Conservation (phyloP, 2,888 invertebrate genomes). For the Trisateles emortualis region DNA sequence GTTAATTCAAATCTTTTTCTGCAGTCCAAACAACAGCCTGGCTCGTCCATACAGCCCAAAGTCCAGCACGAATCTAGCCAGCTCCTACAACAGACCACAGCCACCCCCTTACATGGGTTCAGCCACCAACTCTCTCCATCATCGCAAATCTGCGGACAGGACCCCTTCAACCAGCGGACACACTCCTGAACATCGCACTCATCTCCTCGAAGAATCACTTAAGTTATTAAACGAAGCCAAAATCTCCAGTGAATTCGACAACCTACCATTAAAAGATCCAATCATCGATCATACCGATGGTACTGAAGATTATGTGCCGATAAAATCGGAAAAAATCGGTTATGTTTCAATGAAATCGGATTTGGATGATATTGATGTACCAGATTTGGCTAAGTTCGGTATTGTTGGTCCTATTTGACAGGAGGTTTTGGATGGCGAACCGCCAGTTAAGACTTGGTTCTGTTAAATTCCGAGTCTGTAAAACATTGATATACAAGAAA, state of each 20-base stretch:
- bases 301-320: conserved; percentile 77
- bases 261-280: conserved; percentile 65
- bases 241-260: conserved; percentile 68
- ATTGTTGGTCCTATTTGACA: conserved; percentile 76
- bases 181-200: conserved; percentile 72
- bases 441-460: conserved; percentile 84
- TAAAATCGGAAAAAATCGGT: conserved; percentile 44
- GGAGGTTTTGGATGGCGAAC: conserved; percentile 65
- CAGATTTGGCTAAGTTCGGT: conserved; percentile 74
- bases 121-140: conserved; percentile 71
- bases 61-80: conserved; percentile 72
- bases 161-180: conserved; percentile 63
- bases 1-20: conserved; percentile 29
- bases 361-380: conserved; percentile 73
- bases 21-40: conserved; percentile 87
- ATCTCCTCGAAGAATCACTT: conserved; percentile 78
- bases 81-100: conserved; percentile 80
- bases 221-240: conserved; percentile 82
- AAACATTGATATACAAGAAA: no score
- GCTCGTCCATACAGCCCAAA: conserved; percentile 84
- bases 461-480: conserved; percentile 61
- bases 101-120: conserved; percentile 80
- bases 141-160: conserved; percentile 66
- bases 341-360: conserved; percentile 55
- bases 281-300: conserved; percentile 74